phyloP scores from a whole-genome alignment of 2,797 vertebrate species.

The Sebastes minor region DNA sequence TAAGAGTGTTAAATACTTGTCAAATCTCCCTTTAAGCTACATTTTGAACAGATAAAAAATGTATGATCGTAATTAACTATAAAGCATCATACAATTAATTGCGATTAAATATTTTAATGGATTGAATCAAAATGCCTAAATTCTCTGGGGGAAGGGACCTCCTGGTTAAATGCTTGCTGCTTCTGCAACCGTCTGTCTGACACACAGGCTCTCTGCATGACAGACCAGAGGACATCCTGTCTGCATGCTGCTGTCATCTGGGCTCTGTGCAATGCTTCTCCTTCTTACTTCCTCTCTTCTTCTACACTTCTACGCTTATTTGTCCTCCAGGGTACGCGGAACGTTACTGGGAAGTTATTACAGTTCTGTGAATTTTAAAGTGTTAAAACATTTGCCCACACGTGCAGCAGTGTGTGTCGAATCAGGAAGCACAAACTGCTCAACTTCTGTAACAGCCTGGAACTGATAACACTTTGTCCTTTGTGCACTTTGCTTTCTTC shows the following conservation, averaged over 20 bases:
- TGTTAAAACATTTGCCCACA: neutral
- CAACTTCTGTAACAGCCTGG: constrained; percentile 32
- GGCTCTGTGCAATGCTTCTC: constrained; percentile 48
- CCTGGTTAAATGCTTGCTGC: neutral
- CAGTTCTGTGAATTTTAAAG: constrained; percentile 5
- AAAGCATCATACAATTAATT: too few relatives aligned
- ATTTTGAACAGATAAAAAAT: too few relatives aligned
- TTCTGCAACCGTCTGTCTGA: constrained; percentile 25
- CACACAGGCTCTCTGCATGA: constrained; percentile 70
- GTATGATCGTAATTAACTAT: too few relatives aligned
- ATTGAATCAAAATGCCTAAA: neutral
- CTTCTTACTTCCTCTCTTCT: constrained; percentile 66
- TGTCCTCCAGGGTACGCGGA: neutral
- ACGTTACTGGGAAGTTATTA: constrained; percentile 26
- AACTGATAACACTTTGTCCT: neutral
- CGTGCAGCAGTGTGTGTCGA: neutral
- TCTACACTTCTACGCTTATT: constrained; percentile 21
- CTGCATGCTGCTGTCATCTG: constrained; percentile 60
- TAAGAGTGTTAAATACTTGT: too few relatives aligned
- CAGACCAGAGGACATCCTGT: constrained; percentile 75
- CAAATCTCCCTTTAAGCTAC: too few relatives aligned
- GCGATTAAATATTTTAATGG: too few relatives aligned
- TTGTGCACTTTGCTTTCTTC: neutral
- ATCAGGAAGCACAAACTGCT: constrained; percentile 45
- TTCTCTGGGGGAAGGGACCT: neutral